Conservation (phyloP, 1,140 invertebrate genomes). For the Babylonia areolata region DNA sequence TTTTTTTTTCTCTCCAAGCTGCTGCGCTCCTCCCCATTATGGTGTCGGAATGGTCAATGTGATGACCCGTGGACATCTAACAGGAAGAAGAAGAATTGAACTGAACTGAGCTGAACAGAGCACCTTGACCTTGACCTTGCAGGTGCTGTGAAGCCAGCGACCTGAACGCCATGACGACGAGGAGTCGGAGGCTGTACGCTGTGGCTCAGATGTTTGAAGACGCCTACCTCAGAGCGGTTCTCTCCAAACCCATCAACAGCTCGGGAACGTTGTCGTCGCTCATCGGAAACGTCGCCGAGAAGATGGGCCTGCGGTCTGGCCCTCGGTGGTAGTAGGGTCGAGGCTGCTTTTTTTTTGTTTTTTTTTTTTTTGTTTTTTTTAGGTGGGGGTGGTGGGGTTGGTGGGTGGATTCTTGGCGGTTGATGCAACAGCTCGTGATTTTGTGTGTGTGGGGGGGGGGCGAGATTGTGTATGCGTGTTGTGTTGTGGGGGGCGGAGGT, state of each 20-base stretch:
- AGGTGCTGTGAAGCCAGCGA: conserved; percentile 61
- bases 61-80: no score
- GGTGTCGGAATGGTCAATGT: no score
- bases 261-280: conserved; percentile 75
- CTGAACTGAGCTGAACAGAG: no score
- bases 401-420: not conserved
- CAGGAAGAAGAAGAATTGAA: no score
- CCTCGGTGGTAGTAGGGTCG: not conserved
- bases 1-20: no score
- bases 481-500: no score
- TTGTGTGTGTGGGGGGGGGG: not conserved
- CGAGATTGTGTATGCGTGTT: not conserved
- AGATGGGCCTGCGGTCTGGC: conserved; percentile 75
- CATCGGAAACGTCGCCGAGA: conserved; percentile 80
- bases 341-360: not conserved
- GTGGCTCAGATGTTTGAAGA: conserved; percentile 79
- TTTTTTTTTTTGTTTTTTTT: not conserved
- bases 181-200: conserved; percentile 79
- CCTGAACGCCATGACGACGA: conserved; percentile 66
- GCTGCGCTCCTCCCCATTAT: no score
- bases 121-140: no score
- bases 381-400: not conserved
- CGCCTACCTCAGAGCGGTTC: conserved; percentile 78
- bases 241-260: conserved; percentile 76
- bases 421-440: not conserved